Evolutionary conservation across 2,888 invertebrate genomes (phyloP).

Genomic region (Mayetiola destructor): DNA sequence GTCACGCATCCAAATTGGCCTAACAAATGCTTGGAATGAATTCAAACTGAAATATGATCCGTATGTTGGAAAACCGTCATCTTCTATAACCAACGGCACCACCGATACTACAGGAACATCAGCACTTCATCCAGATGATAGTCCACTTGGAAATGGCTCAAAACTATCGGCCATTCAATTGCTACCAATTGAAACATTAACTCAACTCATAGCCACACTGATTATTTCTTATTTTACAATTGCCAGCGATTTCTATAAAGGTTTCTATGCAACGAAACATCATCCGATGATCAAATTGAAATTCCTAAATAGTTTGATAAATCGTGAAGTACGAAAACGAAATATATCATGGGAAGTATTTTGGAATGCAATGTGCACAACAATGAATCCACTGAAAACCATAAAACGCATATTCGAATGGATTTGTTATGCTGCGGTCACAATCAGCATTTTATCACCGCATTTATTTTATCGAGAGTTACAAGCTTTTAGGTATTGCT

Average conservation of each 20-base stretch:
- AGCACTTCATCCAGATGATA: neutral
- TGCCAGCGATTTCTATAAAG: slow-evolving; percentile 45
- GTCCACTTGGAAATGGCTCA: too few species aligned
- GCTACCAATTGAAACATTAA: slow-evolving; percentile 26
- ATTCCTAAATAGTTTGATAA: slow-evolving; percentile 35
- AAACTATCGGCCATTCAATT: slow-evolving; percentile 19
- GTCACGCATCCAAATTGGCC: slow-evolving; percentile 49
- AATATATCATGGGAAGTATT: slow-evolving; percentile 21
- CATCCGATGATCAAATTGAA: slow-evolving; percentile 36
- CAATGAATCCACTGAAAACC: slow-evolving; percentile 29
- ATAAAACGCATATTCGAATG: slow-evolving; percentile 14
- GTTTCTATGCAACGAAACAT: slow-evolving; percentile 34
- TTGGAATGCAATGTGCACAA: slow-evolving; percentile 27
- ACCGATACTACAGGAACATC: neutral
- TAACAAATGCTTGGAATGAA: slow-evolving; percentile 66
- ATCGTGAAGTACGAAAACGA: slow-evolving; percentile 29
- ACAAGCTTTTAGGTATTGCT: slow-evolving; percentile 36
- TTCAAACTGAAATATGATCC: slow-evolving; percentile 63
- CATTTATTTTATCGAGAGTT: slow-evolving; percentile 36
- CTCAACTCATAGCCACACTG: slow-evolving; percentile 41
- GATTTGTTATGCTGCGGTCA: slow-evolving; percentile 33
- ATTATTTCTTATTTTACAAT: slow-evolving; percentile 51
- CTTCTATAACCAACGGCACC: slow-evolving; percentile 19
- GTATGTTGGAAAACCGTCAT: slow-evolving; percentile 48
- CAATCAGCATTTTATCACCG: slow-evolving; percentile 24